Base-by-base conservation (phyloP, 2,797 vertebrate genomes). In the Salmo trutta region DNA sequence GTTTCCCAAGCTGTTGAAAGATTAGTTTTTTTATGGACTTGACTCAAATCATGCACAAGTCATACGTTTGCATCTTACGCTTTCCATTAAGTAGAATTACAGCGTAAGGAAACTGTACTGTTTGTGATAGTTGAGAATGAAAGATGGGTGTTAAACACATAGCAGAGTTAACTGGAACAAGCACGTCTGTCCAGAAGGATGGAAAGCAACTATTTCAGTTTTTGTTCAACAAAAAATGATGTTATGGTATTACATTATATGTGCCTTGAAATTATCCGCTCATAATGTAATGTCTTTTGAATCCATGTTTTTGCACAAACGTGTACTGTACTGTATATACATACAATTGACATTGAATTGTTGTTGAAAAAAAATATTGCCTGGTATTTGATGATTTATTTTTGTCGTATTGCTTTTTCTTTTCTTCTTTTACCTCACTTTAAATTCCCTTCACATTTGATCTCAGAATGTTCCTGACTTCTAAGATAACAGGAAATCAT, bases 191-290 rank as follows among this genome's bases (percentile, higher is more conserved):
- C 75, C 73, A 66, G 62, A 54, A 75, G 83, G 86, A 75, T 77
- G 82, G 24, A 7, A 83, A 79, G n/a, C 71, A 56, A 77, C 54
- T 65, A 24, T 78, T 71, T 77, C 62, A 54, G 31, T 64, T 78
- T 84, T 74, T 85, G 69, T 86, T 82, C 74, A 77, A 75, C 77
- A 83, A 81, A 75, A 24, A 81, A 80, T 64, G 70, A 81, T 85
- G 73, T 85, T 83, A 82, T 79, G 80, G 80, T 84, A 71, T 77
- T 84, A 84, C 82, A 64, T 76, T 86, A 79, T 85, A 85, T 83
- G 91, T 91, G 91, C 92, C 92, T 93, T 93, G 88, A 92, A 89
- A 73, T 88, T 74, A 85, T 85, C 76, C 86, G 88, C 89, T 89
- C 88, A 89, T 84, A 89, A 85, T 89, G 79, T 83, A 72, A 77